Evolutionary conservation across 2,797 vertebrate genomes (phyloP).

Genomic region (Enteromius afrohamiltoni): DNA sequence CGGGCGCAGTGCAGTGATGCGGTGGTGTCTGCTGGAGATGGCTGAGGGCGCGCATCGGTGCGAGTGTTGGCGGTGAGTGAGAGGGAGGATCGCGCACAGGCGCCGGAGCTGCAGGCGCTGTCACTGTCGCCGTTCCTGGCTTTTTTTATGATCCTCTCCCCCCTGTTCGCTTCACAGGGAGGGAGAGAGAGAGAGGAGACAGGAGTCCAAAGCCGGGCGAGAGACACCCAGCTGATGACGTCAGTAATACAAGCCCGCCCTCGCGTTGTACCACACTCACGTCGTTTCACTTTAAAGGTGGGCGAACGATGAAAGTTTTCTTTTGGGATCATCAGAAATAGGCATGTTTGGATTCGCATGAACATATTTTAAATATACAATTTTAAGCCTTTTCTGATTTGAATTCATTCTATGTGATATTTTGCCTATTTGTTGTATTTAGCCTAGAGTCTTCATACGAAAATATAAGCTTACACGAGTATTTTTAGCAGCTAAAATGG

Average conservation of each 20-base stretch:
- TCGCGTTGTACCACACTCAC: background rate
- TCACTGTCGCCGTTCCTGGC: slow-evolving; percentile 56
- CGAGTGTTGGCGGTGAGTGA: slow-evolving; percentile 55
- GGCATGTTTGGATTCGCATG: background rate
- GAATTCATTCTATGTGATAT: too few species aligned
- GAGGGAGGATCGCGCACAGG: slow-evolving; percentile 56
- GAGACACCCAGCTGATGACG: slow-evolving; percentile 61
- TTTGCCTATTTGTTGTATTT: too few species aligned
- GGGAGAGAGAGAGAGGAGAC: slow-evolving; percentile 55
- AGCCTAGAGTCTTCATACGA: too few species aligned
- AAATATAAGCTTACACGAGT: too few species aligned
- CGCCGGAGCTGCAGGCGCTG: slow-evolving; percentile 63
- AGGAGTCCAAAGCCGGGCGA: slow-evolving; percentile 46
- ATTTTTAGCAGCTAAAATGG: too few species aligned
- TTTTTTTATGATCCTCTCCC: slow-evolving; percentile 58
- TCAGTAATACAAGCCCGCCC: slow-evolving; percentile 52
- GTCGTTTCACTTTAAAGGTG: background rate
- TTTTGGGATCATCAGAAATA: background rate
- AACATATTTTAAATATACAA: background rate
- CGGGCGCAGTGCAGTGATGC: slow-evolving; percentile 29
- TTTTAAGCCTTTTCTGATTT: too few species aligned
- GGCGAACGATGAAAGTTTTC: too few species aligned
- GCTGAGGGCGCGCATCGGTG: slow-evolving; percentile 48
- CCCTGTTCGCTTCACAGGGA: slow-evolving; percentile 54
- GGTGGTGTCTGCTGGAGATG: slow-evolving; percentile 47